Base-by-base conservation (phyloP, 1,140 invertebrate species). In the Drosophila pseudoananassae region DNA sequence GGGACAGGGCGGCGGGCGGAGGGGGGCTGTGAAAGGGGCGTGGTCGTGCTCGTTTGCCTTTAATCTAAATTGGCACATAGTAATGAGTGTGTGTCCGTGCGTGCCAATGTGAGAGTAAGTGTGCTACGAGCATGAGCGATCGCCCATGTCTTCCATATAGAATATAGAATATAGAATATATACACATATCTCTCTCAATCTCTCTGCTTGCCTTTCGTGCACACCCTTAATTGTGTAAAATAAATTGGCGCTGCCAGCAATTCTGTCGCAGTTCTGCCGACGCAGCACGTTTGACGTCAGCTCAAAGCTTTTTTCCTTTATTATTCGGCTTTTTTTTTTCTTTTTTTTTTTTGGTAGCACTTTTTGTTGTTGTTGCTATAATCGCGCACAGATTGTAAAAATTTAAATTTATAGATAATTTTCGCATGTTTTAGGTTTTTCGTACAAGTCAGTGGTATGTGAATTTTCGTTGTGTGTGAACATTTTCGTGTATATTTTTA, bases 391-490 rank as follows among this genome's bases (percentile, higher is more conserved):
- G 83, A 87, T 87, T 87, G 82, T 87, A 87, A 87, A 85, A 87
- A 82, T 87, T 87, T 88, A 82, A 88, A 87, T 88, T 87, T 87
- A 88, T 87, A 87, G 82, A 87, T 87, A 82, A 87, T 87, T 87
- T 85, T 87, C 82, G 82, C 82, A 85, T 87, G 78, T 87, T 87
- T 85, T 87, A 75, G 77, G 63, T 77, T 58, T 78, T 84, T 79
- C 40, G 40, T 78, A 38, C 45, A n/a, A 36, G 50, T 58, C 47
- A 49, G 55, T 51, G 40, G n/a, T 50, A 45, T 57, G 47, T 47
- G 9, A 36, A 36, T 36, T 36, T 36, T 36, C 33, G 33, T 36
- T 54, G 33, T 63, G 23, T 70, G 52, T 57, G 54, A 55, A 33
- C 60, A 57, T 70, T 61, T 55, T 80, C 50, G 63, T 68, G 59